Evolutionary conservation across 1,140 invertebrate genomes (phyloP), one percentile per base, ranked within the genome.

Genomic region (Colletes gigas): DNA sequence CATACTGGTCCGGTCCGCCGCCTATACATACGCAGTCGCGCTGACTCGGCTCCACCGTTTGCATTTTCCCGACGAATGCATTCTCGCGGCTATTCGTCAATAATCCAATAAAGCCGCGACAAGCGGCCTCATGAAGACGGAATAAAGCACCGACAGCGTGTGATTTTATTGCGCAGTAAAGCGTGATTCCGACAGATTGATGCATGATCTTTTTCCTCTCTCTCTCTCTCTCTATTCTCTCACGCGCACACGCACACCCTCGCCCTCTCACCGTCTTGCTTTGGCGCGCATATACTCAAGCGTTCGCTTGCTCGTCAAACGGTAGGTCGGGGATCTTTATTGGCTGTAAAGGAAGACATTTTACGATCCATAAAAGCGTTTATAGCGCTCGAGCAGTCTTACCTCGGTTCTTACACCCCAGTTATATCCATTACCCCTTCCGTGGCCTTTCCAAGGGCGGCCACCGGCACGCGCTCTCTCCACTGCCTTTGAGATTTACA

Each of bases 341-440:
- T 92, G 92, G 90, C 85, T 91, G 91, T 92, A 93, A 92, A 93
- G 90, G 91, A 93, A 93, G 93, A 93, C 92, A 88, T 93, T 88
- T 93, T 93, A 93, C 92, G 92, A 93, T 93, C 93, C 92, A 93
- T 93, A 93, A 93, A 93, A 92, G 90, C 91, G 88, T 92, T 91
- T 90, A 89, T 90, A 89, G 87, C 89, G 85, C 83, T 84, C 75
- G 82, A 86, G 82, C 69, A 79, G 85, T 87, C 85, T 88, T 88
- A 88, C 85, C 79, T 84, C 82, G 74, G 54, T 78, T 88, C 85
- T 88, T 84, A 83, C 91, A 89, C 88, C 88, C 89, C 89, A 81
- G 89, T 87, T 89, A 90, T 89, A 92, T 91, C 91, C 92, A 92
- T 92, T 93, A 92, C 92, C 93, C 92, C 92, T 93, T 91, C 92